phyloP scores from a whole-genome alignment of 2,113 vertebrate species.

The Lipotes vexillifer region DNA sequence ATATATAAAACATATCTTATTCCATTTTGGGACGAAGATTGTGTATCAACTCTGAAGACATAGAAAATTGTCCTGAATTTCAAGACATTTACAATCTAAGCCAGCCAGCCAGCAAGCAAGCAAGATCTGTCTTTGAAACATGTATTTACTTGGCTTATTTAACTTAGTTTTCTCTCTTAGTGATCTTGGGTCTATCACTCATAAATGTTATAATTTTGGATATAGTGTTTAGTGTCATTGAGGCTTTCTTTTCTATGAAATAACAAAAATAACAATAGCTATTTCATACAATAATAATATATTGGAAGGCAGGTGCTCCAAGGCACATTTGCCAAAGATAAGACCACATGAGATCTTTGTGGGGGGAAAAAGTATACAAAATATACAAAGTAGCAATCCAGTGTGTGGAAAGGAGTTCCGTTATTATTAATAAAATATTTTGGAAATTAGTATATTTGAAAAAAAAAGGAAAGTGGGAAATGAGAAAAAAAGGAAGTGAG shows the following conservation, averaged over 20 bases:
- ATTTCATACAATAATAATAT: not conserved
- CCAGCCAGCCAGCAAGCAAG: not conserved
- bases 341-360: not conserved
- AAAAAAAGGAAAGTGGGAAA: not conserved
- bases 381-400: not conserved
- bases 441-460: not conserved
- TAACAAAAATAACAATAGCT: not conserved
- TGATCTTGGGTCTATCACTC: not conserved
- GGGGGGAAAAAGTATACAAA: not conserved
- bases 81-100: not conserved
- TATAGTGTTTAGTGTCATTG: not conserved
- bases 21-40: not conserved
- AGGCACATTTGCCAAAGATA: not conserved
- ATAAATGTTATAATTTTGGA: not conserved
- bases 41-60: not conserved
- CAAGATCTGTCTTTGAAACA: not conserved
- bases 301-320: not conserved
- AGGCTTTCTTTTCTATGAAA: not conserved
- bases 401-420: not conserved
- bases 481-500: not conserved
- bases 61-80: not conserved
- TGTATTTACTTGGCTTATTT: not conserved
- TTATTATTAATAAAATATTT: not conserved
- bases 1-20: not conserved
- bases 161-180: not conserved